Conservation (phyloP, 2,113 vertebrate genomes). For the Scomber japonicus region DNA sequence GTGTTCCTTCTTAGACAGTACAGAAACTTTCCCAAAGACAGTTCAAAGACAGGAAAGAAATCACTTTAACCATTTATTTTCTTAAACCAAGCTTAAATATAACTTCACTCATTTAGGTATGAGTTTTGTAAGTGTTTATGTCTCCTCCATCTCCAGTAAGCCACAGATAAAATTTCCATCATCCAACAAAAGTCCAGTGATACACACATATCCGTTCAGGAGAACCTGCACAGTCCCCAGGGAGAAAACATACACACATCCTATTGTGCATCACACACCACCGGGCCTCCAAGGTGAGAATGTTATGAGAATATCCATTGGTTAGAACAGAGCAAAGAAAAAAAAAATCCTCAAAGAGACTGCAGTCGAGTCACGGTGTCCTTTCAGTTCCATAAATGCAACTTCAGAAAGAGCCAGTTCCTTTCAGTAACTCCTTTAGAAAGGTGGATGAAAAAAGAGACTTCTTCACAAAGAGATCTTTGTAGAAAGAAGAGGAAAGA, state of each 20-base stretch:
- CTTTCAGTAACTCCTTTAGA: slow-evolving; percentile 65
- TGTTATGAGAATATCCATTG: slow-evolving; percentile 55
- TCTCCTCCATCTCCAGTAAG: slow-evolving; percentile 23
- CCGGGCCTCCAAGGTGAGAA: slow-evolving; percentile 56
- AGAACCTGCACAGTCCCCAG: slow-evolving; percentile 38
- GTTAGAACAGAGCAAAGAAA: slow-evolving; percentile 45
- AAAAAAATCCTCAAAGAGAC: slow-evolving; percentile 57
- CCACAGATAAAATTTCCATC: slow-evolving; percentile 34
- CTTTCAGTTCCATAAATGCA: slow-evolving; percentile 66
- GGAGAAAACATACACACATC: slow-evolving; percentile 58
- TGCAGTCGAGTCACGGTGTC: slow-evolving; percentile 51
- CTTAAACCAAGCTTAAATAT: slow-evolving; percentile 23
- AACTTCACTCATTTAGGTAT: slow-evolving; percentile 40
- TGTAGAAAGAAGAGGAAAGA: slow-evolving; percentile 58
- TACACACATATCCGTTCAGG: slow-evolving; percentile 55
- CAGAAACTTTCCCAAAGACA: slow-evolving; percentile 39
- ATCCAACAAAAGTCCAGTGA: slow-evolving; percentile 50
- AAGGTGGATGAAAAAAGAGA: slow-evolving; percentile 49
- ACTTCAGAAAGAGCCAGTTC: slow-evolving; percentile 61
- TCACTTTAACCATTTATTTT: slow-evolving; percentile 12
- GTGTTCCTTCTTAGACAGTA: slow-evolving; percentile 33
- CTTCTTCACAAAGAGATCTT: slow-evolving; percentile 58
- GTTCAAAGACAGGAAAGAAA: slow-evolving; percentile 31
- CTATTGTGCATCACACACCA: slow-evolving; percentile 36
- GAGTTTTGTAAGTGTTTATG: slow-evolving; percentile 22